Base-by-base conservation (phyloP, 2,888 invertebrate species). In the Mythimna loreyi region DNA sequence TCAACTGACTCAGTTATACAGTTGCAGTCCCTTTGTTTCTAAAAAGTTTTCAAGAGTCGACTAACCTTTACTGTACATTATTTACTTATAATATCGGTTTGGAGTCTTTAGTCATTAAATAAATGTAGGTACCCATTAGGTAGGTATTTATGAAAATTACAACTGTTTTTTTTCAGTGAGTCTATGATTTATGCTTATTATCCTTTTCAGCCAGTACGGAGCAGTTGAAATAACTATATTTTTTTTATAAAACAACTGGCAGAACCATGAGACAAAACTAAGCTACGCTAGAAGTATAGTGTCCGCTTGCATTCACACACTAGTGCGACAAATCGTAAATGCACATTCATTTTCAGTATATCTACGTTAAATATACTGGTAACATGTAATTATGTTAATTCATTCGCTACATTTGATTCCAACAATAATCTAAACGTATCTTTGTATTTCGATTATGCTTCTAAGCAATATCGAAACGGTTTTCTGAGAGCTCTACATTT, bases 311-410 rank as follows among this genome's bases (percentile, higher is more conserved):
- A 19, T 21, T 70, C 33, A 70, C 33, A 70, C 30, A 53, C 16
- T 21, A 19, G 70, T 58, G 33, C 33, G 25, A 57, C 21, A 43
- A 70, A 70, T 45, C 16, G 40, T 40, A 40, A 40, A 40, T 40
- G 16, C 40, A 40, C n/a, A 11, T 68, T 33, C 19, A 25, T 30
- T 43, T 61, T 61, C 30, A 49, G 40, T 25, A 25, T 25, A 33
- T 6, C 2, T 43, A 43, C 0, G 16, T 25, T 19, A 19, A 19
- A 3, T 19, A 19, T 19, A 19, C 3, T 8, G 11, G 25, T 28
- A 28, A 23, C 19, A 52, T 52, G 25, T 7, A 7, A 33, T 36
- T 9, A 28, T 19, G 28, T 53, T 19, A 36, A 16, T 49, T 36
- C 9, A 58, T 16, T 47, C 16, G 19, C 25, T 49, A 21, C 23